Percentiles rank a stretch among this genome's conserved stretches.
Conservation (phyloP, 2,113 vertebrate genomes). For the Prinia subflava region DNA sequence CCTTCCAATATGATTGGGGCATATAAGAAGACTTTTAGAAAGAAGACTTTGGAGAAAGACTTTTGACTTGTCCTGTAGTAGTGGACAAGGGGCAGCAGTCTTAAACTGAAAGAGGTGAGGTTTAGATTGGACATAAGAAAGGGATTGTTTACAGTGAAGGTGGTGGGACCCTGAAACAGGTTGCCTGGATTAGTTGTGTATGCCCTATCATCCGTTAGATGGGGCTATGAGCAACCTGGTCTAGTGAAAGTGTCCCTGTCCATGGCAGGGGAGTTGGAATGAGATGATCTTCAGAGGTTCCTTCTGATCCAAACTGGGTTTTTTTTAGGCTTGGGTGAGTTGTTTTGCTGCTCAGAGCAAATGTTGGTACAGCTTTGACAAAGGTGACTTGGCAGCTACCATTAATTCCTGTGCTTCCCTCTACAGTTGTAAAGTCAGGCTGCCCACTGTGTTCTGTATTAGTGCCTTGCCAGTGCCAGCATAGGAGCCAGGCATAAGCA, state of each 20-base stretch:
- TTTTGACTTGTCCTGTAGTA: neutral
- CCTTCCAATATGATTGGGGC: neutral
- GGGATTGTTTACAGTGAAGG: neutral
- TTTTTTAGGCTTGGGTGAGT: neutral
- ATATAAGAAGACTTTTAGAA: neutral
- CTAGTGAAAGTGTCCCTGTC: neutral
- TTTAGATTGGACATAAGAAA: neutral
- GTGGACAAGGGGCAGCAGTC: neutral
- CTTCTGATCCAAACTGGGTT: neutral
- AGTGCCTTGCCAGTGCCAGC: neutral
- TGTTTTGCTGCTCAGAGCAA: neutral
- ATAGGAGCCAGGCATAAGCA: neutral
- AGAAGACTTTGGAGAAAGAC: neutral
- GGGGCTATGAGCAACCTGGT: neutral
- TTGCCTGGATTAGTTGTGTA: neutral
- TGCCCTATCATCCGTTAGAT: neutral
- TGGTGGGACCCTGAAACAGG: neutral
- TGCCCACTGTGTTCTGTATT: neutral
- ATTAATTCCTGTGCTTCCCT: neutral
- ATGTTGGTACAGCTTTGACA: neutral
- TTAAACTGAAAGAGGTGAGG: neutral
- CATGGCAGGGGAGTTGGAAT: neutral
- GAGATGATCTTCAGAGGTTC: neutral
- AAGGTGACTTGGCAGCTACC: neutral
- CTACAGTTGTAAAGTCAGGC: neutral